Evolutionary conservation across 2,888 invertebrate genomes (phyloP).

Genomic region (Odontothrips loti): DNA sequence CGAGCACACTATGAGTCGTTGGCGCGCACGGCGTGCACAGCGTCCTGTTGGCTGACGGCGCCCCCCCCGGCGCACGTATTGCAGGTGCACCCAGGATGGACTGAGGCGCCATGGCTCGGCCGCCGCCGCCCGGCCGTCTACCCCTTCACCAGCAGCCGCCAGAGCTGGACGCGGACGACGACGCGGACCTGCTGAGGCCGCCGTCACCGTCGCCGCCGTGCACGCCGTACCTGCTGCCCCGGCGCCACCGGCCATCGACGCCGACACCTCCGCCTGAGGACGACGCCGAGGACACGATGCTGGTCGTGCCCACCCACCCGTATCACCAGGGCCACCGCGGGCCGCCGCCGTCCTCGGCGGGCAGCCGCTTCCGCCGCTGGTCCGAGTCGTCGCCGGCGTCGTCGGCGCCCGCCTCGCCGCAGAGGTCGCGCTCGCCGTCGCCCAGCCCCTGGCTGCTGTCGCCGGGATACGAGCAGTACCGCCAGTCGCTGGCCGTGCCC

Average conservation of each 20-base stretch:
- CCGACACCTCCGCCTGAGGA: background rate
- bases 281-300: slow-evolving; percentile 15
- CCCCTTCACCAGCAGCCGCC: background rate
- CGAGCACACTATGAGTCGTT: background rate
- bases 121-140: background rate
- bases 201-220: background rate
- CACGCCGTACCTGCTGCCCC: background rate
- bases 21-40: background rate
- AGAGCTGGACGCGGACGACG: background rate
- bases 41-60: background rate
- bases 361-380: background rate
- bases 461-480: slow-evolving; percentile 66
- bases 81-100: background rate
- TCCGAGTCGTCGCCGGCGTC: slow-evolving; percentile 3
- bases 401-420: background rate
- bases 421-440: slow-evolving; percentile 6
- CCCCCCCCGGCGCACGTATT: background rate
- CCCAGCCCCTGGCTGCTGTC: slow-evolving; percentile 21
- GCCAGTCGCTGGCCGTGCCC: slow-evolving; percentile 69
- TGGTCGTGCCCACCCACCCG: background rate
- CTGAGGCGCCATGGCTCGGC: background rate
- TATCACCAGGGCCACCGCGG: background rate
- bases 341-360: background rate
- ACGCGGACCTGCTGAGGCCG: slow-evolving; percentile 12
- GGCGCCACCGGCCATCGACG: background rate